Conservation (phyloP, 1,140 invertebrate species). For the Acromyrmex echinatior region DNA sequence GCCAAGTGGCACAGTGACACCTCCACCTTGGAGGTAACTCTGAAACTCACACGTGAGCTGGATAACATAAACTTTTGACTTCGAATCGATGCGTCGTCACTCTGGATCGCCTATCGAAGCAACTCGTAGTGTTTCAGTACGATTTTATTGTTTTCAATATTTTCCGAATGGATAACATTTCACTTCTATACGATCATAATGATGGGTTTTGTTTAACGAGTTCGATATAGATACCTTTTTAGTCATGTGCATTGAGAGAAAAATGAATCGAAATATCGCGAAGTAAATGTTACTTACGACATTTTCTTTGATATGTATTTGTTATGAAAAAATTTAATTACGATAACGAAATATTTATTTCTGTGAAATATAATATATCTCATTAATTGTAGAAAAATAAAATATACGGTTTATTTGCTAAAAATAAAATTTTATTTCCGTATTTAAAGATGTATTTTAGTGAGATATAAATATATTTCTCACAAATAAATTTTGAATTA, state of each 20-base stretch:
- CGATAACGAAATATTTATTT: too few species aligned
- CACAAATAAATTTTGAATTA: too few species aligned
- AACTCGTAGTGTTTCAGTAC: not conserved
- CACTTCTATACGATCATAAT: not conserved
- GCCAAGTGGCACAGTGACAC: constrained; percentile 92
- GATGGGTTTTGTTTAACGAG: not conserved
- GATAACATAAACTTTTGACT: constrained; percentile 94
- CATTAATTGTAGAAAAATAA: too few species aligned
- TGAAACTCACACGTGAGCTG: constrained; percentile 91
- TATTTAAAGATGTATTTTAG: too few species aligned
- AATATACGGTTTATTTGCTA: too few species aligned
- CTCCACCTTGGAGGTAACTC: constrained; percentile 90
- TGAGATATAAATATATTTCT: too few species aligned
- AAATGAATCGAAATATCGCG: too few species aligned
- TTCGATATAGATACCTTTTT: not conserved
- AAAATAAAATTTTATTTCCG: too few species aligned
- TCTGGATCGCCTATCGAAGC: not conserved
- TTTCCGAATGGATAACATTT: not conserved
- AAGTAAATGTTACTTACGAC: too few species aligned
- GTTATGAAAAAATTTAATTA: too few species aligned
- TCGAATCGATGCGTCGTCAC: not conserved
- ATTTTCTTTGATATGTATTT: too few species aligned
- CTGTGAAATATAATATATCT: too few species aligned
- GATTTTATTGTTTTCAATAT: not conserved
- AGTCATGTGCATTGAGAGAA: not conserved